A percentile compares a stretch with the other conserved stretches of the same genome.
These are phyloP conservation scores for Rhagonycha lutea DNA, from an alignment of 2,888 invertebrate species.

Conservation along the genomic window DNA sequence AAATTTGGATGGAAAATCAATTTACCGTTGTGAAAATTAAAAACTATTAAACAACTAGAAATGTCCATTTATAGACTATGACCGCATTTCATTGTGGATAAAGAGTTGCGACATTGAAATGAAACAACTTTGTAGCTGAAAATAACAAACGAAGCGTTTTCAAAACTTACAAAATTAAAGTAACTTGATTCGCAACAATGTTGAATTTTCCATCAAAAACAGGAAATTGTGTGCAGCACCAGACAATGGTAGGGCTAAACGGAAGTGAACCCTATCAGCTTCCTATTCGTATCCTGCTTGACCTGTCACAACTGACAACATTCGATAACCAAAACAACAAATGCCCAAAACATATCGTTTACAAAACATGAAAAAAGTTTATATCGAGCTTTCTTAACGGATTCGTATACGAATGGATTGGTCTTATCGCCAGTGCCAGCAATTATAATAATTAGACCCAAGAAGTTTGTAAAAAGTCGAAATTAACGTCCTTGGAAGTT, in stretches of 20 bases:
- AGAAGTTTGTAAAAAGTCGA: not conserved
- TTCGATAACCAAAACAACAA: constrained; percentile 24
- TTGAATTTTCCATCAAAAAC: constrained; percentile 37
- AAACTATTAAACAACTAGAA: not conserved
- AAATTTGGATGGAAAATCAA: not conserved
- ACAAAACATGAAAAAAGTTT: not conserved
- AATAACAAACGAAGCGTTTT: not conserved
- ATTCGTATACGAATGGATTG: not conserved
- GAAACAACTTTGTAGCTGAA: not conserved
- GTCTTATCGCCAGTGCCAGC: not conserved
- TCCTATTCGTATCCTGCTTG: constrained; percentile 29
- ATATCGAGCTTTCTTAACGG: not conserved
- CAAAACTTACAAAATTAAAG: constrained; percentile 19
- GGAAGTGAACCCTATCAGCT: constrained; percentile 35
- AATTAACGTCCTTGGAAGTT: too few relatives aligned
- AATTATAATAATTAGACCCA: not conserved
- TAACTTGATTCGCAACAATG: constrained; percentile 29
- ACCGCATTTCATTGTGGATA: not conserved
- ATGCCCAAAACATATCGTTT: constrained; percentile 13
- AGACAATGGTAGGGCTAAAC: constrained; percentile 37
- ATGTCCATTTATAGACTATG: not conserved
- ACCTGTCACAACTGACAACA: constrained; percentile 28
- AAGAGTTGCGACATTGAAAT: not conserved
- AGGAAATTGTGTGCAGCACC: constrained; percentile 44
- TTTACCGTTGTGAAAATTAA: not conserved